A percentile compares a stretch with the other conserved stretches of the same genome.
phyloP scores from a whole-genome alignment of 1,140 invertebrate genomes.

The Drosophila insularis region DNA sequence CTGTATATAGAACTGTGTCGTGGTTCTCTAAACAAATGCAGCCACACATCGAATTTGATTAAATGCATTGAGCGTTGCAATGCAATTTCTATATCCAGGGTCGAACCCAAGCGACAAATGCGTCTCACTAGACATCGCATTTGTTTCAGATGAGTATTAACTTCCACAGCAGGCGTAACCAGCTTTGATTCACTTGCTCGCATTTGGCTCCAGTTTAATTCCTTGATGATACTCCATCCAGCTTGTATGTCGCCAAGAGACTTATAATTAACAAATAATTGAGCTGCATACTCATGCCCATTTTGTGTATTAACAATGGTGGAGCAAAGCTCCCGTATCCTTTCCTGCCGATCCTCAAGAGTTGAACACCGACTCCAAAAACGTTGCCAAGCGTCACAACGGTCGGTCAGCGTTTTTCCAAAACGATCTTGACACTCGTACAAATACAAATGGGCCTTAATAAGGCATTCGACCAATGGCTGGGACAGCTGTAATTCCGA shows the following conservation, averaged over 20 bases:
- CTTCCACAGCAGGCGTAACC: neutral
- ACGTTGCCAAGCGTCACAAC: neutral
- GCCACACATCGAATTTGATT: constrained; percentile 42
- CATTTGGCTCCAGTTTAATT: constrained; percentile 52
- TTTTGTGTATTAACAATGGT: constrained; percentile 39
- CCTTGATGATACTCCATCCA: constrained; percentile 43
- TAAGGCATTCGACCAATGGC: constrained; percentile 47
- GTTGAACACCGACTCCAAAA: constrained; percentile 28
- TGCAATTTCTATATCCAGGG: constrained; percentile 41
- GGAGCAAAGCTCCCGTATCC: constrained; percentile 43
- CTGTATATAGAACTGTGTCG: constrained; percentile 37
- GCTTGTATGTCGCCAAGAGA: constrained; percentile 41
- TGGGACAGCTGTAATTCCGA: constrained; percentile 35
- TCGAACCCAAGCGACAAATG: constrained; percentile 37
- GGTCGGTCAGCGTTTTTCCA: constrained; percentile 44
- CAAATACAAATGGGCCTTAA: constrained; percentile 61
- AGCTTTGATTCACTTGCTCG: constrained; percentile 10
- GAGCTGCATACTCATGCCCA: constrained; percentile 45
- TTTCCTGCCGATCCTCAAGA: neutral
- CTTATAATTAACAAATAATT: constrained; percentile 46
- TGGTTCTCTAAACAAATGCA: constrained; percentile 53
- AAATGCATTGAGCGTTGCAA: constrained; percentile 33
- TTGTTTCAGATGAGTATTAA: constrained; percentile 36
- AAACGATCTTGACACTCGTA: constrained; percentile 47
- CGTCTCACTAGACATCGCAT: constrained; percentile 59